Evolutionary conservation across 1,140 invertebrate genomes (phyloP), one percentile per base, ranked within the genome.

Genomic region (Macrostomum lignano): DNA sequence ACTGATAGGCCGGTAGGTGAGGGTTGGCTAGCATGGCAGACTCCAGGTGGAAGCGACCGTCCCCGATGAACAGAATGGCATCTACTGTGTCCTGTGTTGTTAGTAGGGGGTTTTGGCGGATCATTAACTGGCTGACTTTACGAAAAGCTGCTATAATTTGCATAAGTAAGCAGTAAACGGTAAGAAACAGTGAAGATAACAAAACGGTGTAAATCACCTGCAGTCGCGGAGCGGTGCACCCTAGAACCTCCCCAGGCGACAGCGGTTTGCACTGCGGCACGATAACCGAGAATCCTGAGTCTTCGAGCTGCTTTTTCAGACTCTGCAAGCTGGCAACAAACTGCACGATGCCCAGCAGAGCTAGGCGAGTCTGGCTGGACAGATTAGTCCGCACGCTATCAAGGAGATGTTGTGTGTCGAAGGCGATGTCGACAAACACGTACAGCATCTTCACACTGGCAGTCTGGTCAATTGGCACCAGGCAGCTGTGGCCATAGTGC

Each of bases 21-120:
- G 86, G 86, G 66, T 98, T 98, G 2, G 81, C 74, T 46, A 98
- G 96, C 88, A 98, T 98, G 15, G 73, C 72, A 7, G 84, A 73
- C 61, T 98, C 91, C 38, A 96, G 64, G 62, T 98, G 91, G 64
- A 98, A 98, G 42, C 84, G 64, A 17, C 91, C 91, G 67, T 98
- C 91, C 10, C 88, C 88, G 25, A 98, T 53, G 54, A 93, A 96
- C 31, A 86, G 58, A 17, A 86, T 30, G 9, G 10, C 17, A 3
- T 13, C 15, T 14, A n/a, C 34, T 9, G 21, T 14, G 14, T 35
- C 13, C 7, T 7, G 7, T 30, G 20, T 30, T 30, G 7, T 11
- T 9, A 22, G 10, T 6, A 7, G 7, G 24, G 7, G 6, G 13
- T 9, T 24, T 9, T 9, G 9, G 13, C 13, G 9, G 9, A 9